Percentiles rank a stretch among this genome's conserved stretches.
Conservation (phyloP, 2,888 invertebrate species). For the Dilophus febrilis region DNA sequence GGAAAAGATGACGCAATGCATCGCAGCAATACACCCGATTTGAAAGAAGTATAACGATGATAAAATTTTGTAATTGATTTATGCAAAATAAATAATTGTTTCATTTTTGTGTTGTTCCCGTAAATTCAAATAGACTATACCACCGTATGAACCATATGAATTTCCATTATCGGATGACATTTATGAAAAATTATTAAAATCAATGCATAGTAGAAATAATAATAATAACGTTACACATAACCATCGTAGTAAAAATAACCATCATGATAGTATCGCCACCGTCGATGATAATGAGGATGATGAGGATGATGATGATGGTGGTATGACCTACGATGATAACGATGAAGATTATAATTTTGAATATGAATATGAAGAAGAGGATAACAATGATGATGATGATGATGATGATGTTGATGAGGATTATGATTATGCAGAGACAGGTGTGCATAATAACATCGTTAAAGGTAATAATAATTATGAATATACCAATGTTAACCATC, state of each 20-base stretch:
- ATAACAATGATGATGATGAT: no score
- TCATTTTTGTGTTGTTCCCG: no score
- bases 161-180: slow-evolving; percentile 58
- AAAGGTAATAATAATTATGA: no score
- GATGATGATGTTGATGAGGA: no score
- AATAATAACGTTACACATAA: background rate
- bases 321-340: background rate
- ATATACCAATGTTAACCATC: no score
- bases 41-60: slow-evolving; percentile 25
- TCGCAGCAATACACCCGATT: slow-evolving; percentile 35
- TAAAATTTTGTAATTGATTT: background rate
- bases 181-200: slow-evolving; percentile 48
- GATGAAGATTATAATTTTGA: background rate
- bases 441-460: no score
- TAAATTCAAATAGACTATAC: slow-evolving; percentile 39
- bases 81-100: background rate
- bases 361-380: no score
- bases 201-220: slow-evolving; percentile 43
- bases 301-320: background rate
- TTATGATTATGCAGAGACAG: no score
- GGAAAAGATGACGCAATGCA: slow-evolving; percentile 23
- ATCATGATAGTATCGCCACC: background rate
- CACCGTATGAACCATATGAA: slow-evolving; percentile 55
- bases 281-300: background rate
- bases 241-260: background rate